Base-by-base conservation (phyloP, 2,888 invertebrate genomes). In the Cetonia aurata region DNA sequence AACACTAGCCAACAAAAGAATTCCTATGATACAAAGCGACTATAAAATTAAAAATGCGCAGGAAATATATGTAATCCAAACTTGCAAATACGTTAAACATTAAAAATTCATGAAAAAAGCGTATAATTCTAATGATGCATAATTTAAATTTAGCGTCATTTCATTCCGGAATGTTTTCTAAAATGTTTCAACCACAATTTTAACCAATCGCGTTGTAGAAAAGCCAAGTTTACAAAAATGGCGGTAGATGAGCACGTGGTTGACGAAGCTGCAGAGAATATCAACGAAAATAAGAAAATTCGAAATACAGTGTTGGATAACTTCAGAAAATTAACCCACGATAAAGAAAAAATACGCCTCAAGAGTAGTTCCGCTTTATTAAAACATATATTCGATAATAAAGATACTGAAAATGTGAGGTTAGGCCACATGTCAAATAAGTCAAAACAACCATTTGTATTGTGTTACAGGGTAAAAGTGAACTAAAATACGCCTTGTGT, bases 401-500 rank as follows among this genome's bases (percentile, higher is more conserved):
- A 78, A 62, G 78, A 80, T 73, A 75, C 67, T 8, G 80, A 79
- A 75, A 79, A 82, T 74, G 87, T 87, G 78, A 85, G 84, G 80
- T 80, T 78, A 75, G 67, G 69, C 60, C 53, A 53, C 65, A 42
- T 31, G 44, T 52, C 66, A 59, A 70, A 46, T 25, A 25, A 15
- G 59, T n/a, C 59, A 25, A 25, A 25, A 25, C 25, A 25, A 25
- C 25, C 1, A 3, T 56, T 70, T 69, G 15, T 69, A 62, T 69
- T 72, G 73, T 57, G 70, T 82, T 86, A 71, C 79, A 90, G 92
- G 87, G 86, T 78, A 86, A 85, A 77, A 87, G 88, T 80, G 92
- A 93, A 80, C 75, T 90, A 10, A 85, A 88, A 56, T 93, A 94
- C 84, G 88, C 89, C 0, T 79, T 94, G 42, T 89, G 88, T 73